Conservation (phyloP, 37 sponge, comb jelly and placozoan species). For the Oopsacas minuta region DNA sequence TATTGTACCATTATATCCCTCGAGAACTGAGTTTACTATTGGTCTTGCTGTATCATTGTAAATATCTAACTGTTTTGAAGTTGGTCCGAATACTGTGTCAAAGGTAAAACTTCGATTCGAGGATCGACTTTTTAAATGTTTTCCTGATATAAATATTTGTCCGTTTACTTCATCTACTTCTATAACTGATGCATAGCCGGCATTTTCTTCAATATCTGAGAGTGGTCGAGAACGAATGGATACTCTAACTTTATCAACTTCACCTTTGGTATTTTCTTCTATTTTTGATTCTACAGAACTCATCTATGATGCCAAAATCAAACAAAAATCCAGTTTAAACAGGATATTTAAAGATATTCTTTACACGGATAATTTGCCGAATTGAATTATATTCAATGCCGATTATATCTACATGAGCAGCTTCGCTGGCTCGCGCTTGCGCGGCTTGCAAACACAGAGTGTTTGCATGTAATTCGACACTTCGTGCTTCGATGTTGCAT, state of each 20-base stretch:
- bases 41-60: conserved; percentile 78
- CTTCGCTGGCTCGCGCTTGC: too few species aligned
- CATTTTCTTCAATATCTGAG: conserved; percentile 30
- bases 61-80: conserved; percentile 70
- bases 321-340: too few species aligned
- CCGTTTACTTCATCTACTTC: conserved; percentile 47
- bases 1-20: conserved; percentile 97
- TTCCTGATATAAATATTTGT: conserved; percentile 24
- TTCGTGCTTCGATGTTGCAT: too few species aligned
- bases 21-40: conserved; percentile 83
- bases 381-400: too few species aligned
- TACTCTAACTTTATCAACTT: conserved; percentile 64
- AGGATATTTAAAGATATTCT: too few species aligned
- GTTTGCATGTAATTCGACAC: too few species aligned
- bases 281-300: background rate
- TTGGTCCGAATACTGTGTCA: conserved; percentile 79
- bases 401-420: too few species aligned
- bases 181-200: conserved; percentile 26
- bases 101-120: conserved; percentile 47
- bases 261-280: conserved; percentile 21
- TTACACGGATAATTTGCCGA: too few species aligned
- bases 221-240: conserved; percentile 85
- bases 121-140: background rate
- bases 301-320: too few species aligned
- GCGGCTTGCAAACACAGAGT: too few species aligned